These are phyloP conservation scores for Falco cherrug DNA, from an alignment of 2,797 vertebrate genomes.

Conservation along the genomic window DNA sequence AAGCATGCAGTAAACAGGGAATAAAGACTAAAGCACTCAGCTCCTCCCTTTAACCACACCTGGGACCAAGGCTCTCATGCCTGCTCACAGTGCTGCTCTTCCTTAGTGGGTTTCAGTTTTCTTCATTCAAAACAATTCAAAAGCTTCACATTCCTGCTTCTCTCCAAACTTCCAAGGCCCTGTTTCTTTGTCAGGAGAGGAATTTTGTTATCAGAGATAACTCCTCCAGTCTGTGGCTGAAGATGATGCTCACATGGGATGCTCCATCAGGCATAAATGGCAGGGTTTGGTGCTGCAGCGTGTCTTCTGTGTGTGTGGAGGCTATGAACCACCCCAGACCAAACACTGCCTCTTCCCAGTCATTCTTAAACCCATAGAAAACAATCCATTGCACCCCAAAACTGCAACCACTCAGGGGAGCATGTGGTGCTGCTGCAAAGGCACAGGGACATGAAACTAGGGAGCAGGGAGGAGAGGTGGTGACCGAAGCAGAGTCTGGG, in stretches of 20 bases:
- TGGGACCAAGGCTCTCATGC: background rate
- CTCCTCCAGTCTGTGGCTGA: too few relatives aligned
- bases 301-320: background rate
- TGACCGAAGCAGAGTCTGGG: background rate
- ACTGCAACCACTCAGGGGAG: background rate
- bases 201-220: background rate
- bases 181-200: background rate
- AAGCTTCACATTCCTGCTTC: background rate
- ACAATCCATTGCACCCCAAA: background rate
- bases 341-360: background rate
- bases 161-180: background rate
- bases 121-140: too few relatives aligned
- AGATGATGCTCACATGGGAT: rapidly evolving
- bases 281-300: background rate
- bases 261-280: background rate
- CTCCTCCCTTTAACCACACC: background rate
- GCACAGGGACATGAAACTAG: background rate
- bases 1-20: background rate
- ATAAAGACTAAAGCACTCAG: background rate
- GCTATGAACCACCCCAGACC: background rate
- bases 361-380: background rate
- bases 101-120: too few relatives aligned
- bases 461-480: background rate
- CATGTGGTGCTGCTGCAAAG: background rate
- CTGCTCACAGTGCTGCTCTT: background rate